A percentile compares a stretch with the other conserved stretches of the same genome.
These are phyloP conservation scores for Xiphophorus birchmanni DNA, from an alignment of 2,797 vertebrate species.

Conservation along the genomic window DNA sequence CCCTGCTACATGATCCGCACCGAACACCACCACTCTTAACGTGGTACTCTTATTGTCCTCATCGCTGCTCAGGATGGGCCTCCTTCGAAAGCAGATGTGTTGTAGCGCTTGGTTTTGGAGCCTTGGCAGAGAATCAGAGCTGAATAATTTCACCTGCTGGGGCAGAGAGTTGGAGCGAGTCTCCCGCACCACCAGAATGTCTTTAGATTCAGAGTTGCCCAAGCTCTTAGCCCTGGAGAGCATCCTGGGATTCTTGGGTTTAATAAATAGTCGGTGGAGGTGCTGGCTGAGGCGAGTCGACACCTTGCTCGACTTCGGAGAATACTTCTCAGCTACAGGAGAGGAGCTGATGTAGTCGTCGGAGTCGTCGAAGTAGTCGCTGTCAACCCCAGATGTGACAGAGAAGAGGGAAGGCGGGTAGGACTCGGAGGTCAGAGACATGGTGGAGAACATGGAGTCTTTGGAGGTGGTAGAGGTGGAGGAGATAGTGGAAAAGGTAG, in stretches of 20 bases:
- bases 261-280: slow-evolving; percentile 84
- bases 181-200: slow-evolving; percentile 73
- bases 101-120: slow-evolving; percentile 56
- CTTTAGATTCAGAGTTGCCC: slow-evolving; percentile 78
- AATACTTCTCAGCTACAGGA: slow-evolving; percentile 48
- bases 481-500: slow-evolving; percentile 85
- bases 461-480: slow-evolving; percentile 82
- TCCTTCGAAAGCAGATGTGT: slow-evolving; percentile 80
- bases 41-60: slow-evolving; percentile 84
- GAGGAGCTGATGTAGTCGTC: slow-evolving; percentile 80
- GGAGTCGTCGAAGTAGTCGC: slow-evolving; percentile 90
- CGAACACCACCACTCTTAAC: slow-evolving; percentile 93
- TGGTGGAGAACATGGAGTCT: slow-evolving; percentile 86
- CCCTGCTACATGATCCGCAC: slow-evolving; percentile 92
- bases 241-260: slow-evolving; percentile 78
- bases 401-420: slow-evolving; percentile 87
- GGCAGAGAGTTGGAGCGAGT: slow-evolving; percentile 93
- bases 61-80: slow-evolving; percentile 91
- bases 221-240: slow-evolving; percentile 89
- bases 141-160: slow-evolving; percentile 81
- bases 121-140: slow-evolving; percentile 52
- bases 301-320: slow-evolving; percentile 58
- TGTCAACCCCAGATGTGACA: slow-evolving; percentile 88
- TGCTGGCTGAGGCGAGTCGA: slow-evolving; percentile 80
- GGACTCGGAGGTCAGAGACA: slow-evolving; percentile 80